Base-by-base conservation (phyloP, 2,113 vertebrate genomes). In the Buteo buteo region DNA sequence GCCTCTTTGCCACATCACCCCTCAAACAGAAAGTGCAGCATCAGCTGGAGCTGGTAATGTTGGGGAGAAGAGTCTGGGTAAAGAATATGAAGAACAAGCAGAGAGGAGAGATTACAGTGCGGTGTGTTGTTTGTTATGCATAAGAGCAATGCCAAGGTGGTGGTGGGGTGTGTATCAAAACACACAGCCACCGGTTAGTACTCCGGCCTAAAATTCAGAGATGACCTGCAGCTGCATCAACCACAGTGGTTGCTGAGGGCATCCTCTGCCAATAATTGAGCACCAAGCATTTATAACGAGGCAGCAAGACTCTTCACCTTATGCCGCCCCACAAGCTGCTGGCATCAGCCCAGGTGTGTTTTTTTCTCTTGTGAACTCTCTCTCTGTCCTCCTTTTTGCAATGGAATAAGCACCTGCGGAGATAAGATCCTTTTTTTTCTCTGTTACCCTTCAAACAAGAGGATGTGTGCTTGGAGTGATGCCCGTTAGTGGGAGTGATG, bases 11-110 rank as follows among this genome's bases (percentile, higher is more conserved):
- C 40, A 42, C 72, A 71, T 21, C 61, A 64, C 9, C 28, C 22
- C 45, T 74, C 45, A 81, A 83, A 74, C 24, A 82, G 45, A 88
- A 62, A 18, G 12, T 5, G 38, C 57, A 65, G 42, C n/a, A 77
- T 76, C 49, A 66, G 0, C 28, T 4, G 2, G 36, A 72, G 40
- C 62, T 7, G 1, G 18, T 13, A n/a, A 36, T 9, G 10, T 20
- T 90, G 31, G 21, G 29, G 85, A 42, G 50, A 71, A 0, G 3
- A 81, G 8, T 26, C 11, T 57, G 28, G 42, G 28, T 52, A 74
- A 84, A 93, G 72, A 82, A 55, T 0, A 42, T 22, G 36, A 85
- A 54, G 38, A 90, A 49, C 4, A 70, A 82, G 42, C 1, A 11
- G 40, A 82, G 52, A 76, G 44, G 44, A 80, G 65, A 83, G 20